phyloP scores from a whole-genome alignment of 2,113 vertebrate species.

The Tachuris rubrigastra region DNA sequence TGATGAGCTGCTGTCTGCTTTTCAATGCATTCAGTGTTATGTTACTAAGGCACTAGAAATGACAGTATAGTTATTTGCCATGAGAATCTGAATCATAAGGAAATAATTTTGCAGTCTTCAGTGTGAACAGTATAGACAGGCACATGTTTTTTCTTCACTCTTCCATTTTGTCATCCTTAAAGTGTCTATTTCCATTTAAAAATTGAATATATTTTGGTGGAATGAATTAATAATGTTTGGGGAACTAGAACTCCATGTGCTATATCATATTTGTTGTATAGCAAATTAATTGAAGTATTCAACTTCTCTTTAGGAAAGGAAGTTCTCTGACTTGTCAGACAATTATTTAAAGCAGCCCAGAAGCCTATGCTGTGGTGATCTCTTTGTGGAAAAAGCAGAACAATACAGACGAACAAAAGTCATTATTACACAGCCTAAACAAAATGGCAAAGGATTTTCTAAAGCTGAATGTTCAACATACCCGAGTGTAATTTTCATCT shows the following conservation, averaged over 20 bases:
- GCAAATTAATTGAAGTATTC: not conserved
- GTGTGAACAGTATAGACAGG: not conserved
- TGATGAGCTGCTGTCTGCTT: not conserved
- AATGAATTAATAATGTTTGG: not conserved
- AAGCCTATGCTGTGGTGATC: not conserved
- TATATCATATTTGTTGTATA: not conserved
- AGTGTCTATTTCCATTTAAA: not conserved
- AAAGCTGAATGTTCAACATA: conserved; percentile 49
- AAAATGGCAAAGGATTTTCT: conserved; percentile 56
- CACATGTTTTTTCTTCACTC: not conserved
- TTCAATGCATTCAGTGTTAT: not conserved
- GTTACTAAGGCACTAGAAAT: not conserved
- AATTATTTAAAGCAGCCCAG: not conserved
- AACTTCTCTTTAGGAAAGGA: not conserved
- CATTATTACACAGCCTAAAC: conserved; percentile 54
- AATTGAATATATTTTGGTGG: not conserved
- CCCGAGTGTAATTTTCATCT: not conserved
- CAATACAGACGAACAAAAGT: conserved; percentile 38
- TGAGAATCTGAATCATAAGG: not conserved
- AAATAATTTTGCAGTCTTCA: not conserved
- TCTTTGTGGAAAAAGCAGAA: not conserved
- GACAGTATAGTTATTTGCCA: not conserved
- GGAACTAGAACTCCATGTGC: not conserved
- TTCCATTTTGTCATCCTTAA: not conserved
- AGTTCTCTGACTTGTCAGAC: not conserved